Percentiles rank a stretch among this genome's conserved stretches.
Conservation (phyloP, 1,140 invertebrate genomes). For the Agrypnia vestita region DNA sequence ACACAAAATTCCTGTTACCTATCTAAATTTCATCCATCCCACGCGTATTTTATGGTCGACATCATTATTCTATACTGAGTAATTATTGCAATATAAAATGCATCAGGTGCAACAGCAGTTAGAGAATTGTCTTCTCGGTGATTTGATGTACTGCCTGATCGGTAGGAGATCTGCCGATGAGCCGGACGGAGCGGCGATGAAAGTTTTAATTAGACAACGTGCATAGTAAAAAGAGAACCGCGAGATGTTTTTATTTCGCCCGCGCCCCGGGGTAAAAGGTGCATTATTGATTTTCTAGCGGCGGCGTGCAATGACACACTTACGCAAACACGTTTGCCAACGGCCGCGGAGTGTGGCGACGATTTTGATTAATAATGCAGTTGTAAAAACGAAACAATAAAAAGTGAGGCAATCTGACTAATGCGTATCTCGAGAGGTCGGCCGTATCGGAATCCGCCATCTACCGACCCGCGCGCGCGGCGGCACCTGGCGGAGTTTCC, state of each 20-base stretch:
- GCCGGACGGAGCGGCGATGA: too few species aligned
- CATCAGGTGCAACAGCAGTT: too few species aligned
- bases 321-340: conserved; percentile 21
- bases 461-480: neutral
- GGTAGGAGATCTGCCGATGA: too few species aligned
- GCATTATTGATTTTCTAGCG: neutral
- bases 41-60: too few species aligned
- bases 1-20: too few species aligned
- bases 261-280: conserved; percentile 14
- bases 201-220: too few species aligned
- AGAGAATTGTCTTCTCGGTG: too few species aligned
- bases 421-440: conserved; percentile 14
- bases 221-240: too few species aligned
- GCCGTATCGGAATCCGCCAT: neutral
- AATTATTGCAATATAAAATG: too few species aligned
- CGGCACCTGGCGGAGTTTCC: conserved; percentile 16
- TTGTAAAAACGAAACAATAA: conserved; percentile 41
- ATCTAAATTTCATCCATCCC: too few species aligned
- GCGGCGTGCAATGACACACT: conserved; percentile 25
- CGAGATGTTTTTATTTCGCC: neutral
- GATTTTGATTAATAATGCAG: conserved; percentile 49
- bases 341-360: conserved; percentile 5
- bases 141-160: too few species aligned
- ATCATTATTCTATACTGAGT: too few species aligned
- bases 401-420: conserved; percentile 28